Evolutionary conservation across 1,140 invertebrate species (phyloP).

Genomic region (Neodiprion virginianus): DNA sequence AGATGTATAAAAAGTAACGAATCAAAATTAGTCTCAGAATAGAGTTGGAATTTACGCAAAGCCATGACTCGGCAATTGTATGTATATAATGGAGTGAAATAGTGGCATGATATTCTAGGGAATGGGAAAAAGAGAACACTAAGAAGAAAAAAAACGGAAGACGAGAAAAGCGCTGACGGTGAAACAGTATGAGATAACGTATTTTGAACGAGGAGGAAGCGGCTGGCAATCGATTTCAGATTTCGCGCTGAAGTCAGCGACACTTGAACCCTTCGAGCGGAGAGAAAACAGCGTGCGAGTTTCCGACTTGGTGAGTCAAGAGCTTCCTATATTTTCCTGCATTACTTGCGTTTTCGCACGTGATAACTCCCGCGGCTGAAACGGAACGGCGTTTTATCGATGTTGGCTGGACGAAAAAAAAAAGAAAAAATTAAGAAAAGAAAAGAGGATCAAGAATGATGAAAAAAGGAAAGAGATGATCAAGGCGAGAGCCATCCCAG

Average conservation of each 20-base stretch:
- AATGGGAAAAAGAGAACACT: background rate
- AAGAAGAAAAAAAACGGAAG: background rate
- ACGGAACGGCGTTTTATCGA: background rate
- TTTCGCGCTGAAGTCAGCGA: conserved; percentile 1
- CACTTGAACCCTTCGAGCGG: background rate
- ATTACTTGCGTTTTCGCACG: background rate
- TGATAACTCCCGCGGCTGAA: background rate
- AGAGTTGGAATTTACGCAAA: background rate
- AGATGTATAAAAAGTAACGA: background rate
- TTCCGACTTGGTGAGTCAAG: conserved; percentile 5
- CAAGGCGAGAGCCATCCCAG: background rate
- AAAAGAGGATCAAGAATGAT: no score
- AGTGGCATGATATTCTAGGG: background rate
- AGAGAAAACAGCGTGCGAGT: conserved; percentile 5
- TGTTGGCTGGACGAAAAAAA: no score
- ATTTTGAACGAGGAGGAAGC: no score
- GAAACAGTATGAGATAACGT: no score
- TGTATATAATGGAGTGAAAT: background rate
- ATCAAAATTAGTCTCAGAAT: background rate
- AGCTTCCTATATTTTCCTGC: background rate
- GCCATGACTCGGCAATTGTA: background rate
- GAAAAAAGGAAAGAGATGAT: no score
- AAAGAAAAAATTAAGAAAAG: no score
- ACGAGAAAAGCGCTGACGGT: no score
- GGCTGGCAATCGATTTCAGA: background rate